Evolutionary conservation across 23 tunicate genomes (phyloP).

Genomic region (Diplosoma virens): DNA sequence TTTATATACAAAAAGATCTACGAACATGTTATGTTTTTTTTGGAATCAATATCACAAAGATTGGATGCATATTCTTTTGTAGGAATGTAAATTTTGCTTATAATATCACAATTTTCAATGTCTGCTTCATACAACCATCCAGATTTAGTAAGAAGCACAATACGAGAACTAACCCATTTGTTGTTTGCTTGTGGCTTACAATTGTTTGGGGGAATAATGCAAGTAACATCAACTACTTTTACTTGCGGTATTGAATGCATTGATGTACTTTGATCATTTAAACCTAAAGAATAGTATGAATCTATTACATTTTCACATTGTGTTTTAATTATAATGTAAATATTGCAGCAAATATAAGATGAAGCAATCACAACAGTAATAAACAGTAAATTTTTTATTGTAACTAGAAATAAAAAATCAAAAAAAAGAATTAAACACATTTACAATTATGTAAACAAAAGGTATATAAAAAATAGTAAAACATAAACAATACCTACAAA

Average conservation of each 20-base stretch:
- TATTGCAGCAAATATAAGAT: too few species aligned
- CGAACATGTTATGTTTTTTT: too few species aligned
- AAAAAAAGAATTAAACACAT: too few species aligned
- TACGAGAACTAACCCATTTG: constrained; percentile 6
- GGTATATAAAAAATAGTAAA: too few species aligned
- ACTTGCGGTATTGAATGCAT: neutral
- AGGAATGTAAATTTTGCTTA: constrained; percentile 59
- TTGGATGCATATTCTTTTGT: constrained; percentile 30
- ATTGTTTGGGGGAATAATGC: constrained; percentile 19
- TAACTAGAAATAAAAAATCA: too few species aligned
- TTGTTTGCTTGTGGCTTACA: neutral
- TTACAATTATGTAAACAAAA: too few species aligned
- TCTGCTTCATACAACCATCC: constrained; percentile 81
- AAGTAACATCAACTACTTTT: constrained; percentile 26
- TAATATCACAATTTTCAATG: constrained; percentile 28
- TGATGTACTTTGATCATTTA: too few species aligned
- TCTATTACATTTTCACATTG: neutral
- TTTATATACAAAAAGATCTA: too few species aligned
- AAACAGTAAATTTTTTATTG: too few species aligned
- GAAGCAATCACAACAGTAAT: too few species aligned
- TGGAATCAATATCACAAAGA: neutral
- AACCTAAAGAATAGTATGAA: neutral
- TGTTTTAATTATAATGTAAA: neutral
- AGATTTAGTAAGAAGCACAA: constrained; percentile 45
- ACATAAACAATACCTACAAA: too few species aligned